Percentiles rank a stretch among this genome's conserved stretches.
Conservation (phyloP, 2,888 invertebrate species). For the Lasioglossum pauxillum region DNA sequence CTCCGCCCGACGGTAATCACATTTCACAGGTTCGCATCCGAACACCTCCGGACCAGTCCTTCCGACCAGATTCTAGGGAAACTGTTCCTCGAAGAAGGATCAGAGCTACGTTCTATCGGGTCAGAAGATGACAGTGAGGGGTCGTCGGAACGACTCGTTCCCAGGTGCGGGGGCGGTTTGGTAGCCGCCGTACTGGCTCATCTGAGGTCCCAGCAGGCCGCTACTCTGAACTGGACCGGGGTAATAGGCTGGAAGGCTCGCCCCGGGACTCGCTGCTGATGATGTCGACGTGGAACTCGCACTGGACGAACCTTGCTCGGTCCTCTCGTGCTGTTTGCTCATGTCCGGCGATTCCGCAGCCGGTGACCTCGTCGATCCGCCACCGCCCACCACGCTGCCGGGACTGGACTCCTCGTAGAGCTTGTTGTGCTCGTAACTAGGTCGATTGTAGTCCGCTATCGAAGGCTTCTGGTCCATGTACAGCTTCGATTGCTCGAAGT, state of each 20-base stretch:
- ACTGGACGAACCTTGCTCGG: slow-evolving; percentile 78
- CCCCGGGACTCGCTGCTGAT: slow-evolving; percentile 87
- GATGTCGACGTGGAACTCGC: slow-evolving; percentile 85
- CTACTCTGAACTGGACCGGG: slow-evolving; percentile 80
- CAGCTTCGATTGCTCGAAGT: slow-evolving; percentile 89
- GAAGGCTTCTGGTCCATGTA: slow-evolving; percentile 89
- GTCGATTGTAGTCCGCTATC: slow-evolving; percentile 89
- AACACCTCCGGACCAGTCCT: slow-evolving; percentile 6
- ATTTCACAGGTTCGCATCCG: slow-evolving; percentile 7
- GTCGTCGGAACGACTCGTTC: slow-evolving; percentile 89
- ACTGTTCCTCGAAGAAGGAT: slow-evolving; percentile 68
- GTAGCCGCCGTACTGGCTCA: slow-evolving; percentile 89
- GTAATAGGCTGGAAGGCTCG: slow-evolving; percentile 83
- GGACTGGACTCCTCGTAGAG: slow-evolving; percentile 86
- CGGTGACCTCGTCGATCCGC: slow-evolving; percentile 85
- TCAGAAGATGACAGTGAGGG: slow-evolving; percentile 93
- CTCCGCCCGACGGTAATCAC: not conserved
- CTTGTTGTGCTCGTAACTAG: slow-evolving; percentile 88
- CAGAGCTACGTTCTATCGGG: slow-evolving; percentile 86
- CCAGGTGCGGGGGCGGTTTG: slow-evolving; percentile 86
- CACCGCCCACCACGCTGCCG: slow-evolving; percentile 85
- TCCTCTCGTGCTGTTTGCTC: slow-evolving; percentile 76
- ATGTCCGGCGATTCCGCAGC: slow-evolving; percentile 84
- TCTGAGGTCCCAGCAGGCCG: slow-evolving; percentile 86
- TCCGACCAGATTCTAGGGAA: slow-evolving; percentile 35